Conservation (phyloP, 1,140 invertebrate genomes). For the Philaenus spumarius region DNA sequence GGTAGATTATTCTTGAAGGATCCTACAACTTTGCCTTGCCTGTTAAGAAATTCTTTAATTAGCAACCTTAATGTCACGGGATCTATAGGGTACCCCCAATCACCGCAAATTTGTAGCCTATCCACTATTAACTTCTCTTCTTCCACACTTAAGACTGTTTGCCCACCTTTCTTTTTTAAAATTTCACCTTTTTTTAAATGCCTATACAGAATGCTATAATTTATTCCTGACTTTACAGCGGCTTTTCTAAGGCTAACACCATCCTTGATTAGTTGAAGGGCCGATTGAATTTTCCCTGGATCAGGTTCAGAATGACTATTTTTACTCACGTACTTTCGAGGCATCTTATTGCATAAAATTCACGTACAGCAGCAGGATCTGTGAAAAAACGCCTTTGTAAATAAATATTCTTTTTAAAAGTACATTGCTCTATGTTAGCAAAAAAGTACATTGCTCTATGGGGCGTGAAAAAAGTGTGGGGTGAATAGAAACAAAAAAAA, state of each 20-base stretch:
- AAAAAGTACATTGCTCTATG: too few relatives aligned
- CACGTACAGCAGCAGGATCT: too few relatives aligned
- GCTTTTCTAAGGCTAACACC: constrained; percentile 2
- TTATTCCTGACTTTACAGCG: neutral
- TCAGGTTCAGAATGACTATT: too few relatives aligned
- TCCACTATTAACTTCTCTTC: neutral
- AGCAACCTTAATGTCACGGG: neutral
- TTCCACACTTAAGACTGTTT: neutral
- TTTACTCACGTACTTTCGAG: too few relatives aligned
- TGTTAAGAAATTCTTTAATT: constrained; percentile 6
- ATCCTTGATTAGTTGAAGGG: neutral
- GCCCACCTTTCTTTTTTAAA: constrained; percentile 4
- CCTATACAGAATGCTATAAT: constrained; percentile 1
- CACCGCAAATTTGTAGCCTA: neutral
- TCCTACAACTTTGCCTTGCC: neutral
- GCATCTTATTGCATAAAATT: too few relatives aligned
- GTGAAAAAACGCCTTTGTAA: too few relatives aligned
- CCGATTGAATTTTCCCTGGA: neutral
- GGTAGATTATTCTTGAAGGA: constrained; percentile 5
- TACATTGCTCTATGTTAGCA: too few relatives aligned
- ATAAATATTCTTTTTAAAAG: too few relatives aligned
- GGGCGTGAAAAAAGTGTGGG: too few relatives aligned
- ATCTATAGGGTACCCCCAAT: constrained; percentile 15
- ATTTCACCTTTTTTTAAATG: constrained; percentile 2
- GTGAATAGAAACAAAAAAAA: too few relatives aligned